Base-by-base conservation (phyloP, 2,888 invertebrate genomes). In the Elgonia sp. region DNA sequence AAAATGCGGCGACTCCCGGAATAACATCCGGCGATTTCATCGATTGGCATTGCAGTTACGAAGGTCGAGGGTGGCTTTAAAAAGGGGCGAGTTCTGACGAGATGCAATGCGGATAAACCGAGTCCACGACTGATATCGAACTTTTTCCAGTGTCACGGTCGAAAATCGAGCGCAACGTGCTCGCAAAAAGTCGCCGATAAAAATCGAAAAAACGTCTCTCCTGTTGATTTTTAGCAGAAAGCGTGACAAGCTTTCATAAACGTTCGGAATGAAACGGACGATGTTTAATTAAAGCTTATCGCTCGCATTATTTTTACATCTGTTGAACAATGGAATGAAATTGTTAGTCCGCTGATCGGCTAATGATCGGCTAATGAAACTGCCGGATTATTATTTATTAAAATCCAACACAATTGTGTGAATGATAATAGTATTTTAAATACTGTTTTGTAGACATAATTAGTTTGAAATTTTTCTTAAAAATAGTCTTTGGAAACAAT, bases 51-150 rank as follows among this genome's bases (percentile, higher is more conserved):
- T 67, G 77, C 77, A 57, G 67, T 53, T 42, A 39, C 76, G 46
- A 77, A 77, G 76, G 76, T 77, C 76, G 76, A 63, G 76, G 76
- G 76, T 65, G 76, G 53, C 14, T 77, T 77, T n/a, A 53, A 65
- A 77, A 77, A 77, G 55, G 65, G 76, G 65, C 63, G 63, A 65
- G 16, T 77, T 77, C 42, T 14, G 10, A 53, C 55, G 55, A 77
- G 77, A 65, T 77, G 76, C 18, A 77, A n/a, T 55, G 53, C 77
- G 77, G 55, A 67, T 63, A 37, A 10, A 65, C n/a, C 39, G 63
- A 55, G 20, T n/a, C 46, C 55, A 16, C 16, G 55, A 46, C 8
- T 10, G 42, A 42, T 42, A 42, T 55, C 55, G 10, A 62, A 67
- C 37, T 57, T 67, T 55, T 37, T 39, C 42, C 67, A 67, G 79